Conservation (phyloP, 2,113 vertebrate species). For the Gnathonemus echidnorhynchus region DNA sequence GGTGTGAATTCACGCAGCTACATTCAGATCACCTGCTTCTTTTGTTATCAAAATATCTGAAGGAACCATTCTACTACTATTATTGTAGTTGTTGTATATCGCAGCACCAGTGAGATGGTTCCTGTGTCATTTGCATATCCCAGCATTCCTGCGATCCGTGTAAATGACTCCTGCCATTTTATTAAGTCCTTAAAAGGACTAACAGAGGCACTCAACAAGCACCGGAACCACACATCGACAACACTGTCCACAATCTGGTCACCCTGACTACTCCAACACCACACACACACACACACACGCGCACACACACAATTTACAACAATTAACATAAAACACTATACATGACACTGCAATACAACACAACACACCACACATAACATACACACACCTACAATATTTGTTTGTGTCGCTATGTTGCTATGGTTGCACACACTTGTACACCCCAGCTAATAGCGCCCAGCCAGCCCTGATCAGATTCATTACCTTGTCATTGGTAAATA, state of each 20-base stretch:
- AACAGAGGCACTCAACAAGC: too few relatives aligned
- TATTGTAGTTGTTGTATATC: not conserved
- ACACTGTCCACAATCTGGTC: too few relatives aligned
- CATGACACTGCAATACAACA: not conserved
- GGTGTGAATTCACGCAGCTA: not conserved
- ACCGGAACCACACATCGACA: too few relatives aligned
- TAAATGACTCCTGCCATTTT: too few relatives aligned
- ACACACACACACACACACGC: too few relatives aligned
- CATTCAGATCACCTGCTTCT: not conserved
- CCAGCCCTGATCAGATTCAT: not conserved
- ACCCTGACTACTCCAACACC: too few relatives aligned
- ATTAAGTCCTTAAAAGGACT: too few relatives aligned
- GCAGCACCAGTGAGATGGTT: too few relatives aligned
- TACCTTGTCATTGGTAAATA: not conserved
- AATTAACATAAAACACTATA: not conserved
- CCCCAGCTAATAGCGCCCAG: not conserved
- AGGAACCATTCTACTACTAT: not conserved
- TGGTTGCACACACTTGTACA: not conserved
- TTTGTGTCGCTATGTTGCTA: not conserved
- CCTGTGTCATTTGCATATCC: too few relatives aligned
- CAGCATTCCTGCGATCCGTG: too few relatives aligned
- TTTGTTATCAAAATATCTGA: not conserved
- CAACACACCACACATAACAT: too few relatives aligned
- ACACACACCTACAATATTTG: not conserved
- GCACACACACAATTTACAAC: too few relatives aligned